Evolutionary conservation across 30 jellyfish, hydroid and myxozoan species (phyloP).

Genomic region (Mastigias papua): DNA sequence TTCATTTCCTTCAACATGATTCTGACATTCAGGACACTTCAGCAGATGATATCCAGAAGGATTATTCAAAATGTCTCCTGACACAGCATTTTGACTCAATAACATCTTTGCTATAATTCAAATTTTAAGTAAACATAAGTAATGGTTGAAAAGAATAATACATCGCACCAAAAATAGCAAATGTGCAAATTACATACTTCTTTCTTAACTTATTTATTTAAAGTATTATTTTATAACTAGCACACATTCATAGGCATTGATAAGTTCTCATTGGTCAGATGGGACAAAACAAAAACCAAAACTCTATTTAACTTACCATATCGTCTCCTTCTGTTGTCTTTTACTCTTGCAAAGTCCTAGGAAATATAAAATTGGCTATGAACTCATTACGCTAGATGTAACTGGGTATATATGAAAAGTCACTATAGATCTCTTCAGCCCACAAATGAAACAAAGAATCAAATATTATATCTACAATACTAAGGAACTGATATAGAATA

Average conservation of each 20-base stretch:
- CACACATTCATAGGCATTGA: not conserved
- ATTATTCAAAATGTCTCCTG: constrained; percentile 12
- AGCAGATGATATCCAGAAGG: constrained; percentile 42
- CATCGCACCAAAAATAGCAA: too few relatives aligned
- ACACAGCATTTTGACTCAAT: not conserved
- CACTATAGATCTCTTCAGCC: too few relatives aligned
- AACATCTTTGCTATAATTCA: constrained; percentile 35
- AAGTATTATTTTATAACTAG: too few relatives aligned
- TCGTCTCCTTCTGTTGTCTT: constrained; percentile 38
- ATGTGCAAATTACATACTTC: too few relatives aligned
- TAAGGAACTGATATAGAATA: too few relatives aligned
- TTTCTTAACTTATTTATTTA: too few relatives aligned
- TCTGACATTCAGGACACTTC: constrained; percentile 50
- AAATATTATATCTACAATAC: too few relatives aligned
- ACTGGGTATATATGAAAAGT: too few relatives aligned
- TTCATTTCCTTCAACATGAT: constrained; percentile 59
- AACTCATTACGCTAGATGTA: too few relatives aligned
- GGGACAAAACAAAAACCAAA: not conserved
- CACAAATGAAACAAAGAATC: too few relatives aligned
- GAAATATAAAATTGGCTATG: not conserved
- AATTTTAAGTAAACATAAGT: too few relatives aligned
- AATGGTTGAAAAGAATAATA: too few relatives aligned
- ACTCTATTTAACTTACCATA: constrained; percentile 17
- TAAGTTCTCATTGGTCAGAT: not conserved
- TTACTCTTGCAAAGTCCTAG: constrained; percentile 43